A percentile compares a stretch with the other conserved stretches of the same genome.
These are phyloP conservation scores for Bombylius discolor DNA, from an alignment of 2,888 invertebrate genomes.

Conservation along the genomic window DNA sequence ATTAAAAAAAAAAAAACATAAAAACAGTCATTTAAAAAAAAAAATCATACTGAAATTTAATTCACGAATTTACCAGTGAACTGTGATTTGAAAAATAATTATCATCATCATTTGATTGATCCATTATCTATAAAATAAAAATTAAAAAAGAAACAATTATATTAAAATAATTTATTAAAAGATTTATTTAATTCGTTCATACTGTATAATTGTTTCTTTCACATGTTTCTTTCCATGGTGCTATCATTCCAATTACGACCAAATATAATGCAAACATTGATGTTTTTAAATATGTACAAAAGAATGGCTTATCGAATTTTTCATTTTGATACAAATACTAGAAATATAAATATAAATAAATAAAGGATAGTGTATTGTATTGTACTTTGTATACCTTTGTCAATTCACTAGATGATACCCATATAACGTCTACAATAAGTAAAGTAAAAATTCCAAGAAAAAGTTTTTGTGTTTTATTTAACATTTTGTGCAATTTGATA, in stretches of 20 bases:
- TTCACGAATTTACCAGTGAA: slow-evolving; percentile 22
- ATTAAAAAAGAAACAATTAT: slow-evolving; percentile 18
- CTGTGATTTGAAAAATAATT: slow-evolving; percentile 55
- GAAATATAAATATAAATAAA: neutral
- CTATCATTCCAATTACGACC: slow-evolving; percentile 74
- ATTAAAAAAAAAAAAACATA: slow-evolving; percentile 1
- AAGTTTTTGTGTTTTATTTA: slow-evolving; percentile 55
- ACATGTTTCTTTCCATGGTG: slow-evolving; percentile 82
- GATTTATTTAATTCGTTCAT: slow-evolving; percentile 20
- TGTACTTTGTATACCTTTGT: slow-evolving; percentile 64
- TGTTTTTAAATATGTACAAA: slow-evolving; percentile 89
- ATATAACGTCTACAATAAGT: slow-evolving; percentile 82
- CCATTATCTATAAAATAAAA: slow-evolving; percentile 53
- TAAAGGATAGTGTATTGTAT: no score
- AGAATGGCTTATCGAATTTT: slow-evolving; percentile 85
- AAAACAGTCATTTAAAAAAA: neutral
- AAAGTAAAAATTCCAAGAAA: slow-evolving; percentile 76
- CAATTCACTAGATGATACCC: slow-evolving; percentile 91
- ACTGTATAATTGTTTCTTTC: slow-evolving; percentile 63
- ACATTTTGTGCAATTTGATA: slow-evolving; percentile 19
- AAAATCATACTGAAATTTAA: neutral
- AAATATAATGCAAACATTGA: slow-evolving; percentile 88
- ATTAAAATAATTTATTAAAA: neutral
- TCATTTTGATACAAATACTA: slow-evolving; percentile 77
- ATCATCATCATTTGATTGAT: slow-evolving; percentile 66